phyloP scores from a whole-genome alignment of 1,140 invertebrate species.

The Nilaparvata lugens region DNA sequence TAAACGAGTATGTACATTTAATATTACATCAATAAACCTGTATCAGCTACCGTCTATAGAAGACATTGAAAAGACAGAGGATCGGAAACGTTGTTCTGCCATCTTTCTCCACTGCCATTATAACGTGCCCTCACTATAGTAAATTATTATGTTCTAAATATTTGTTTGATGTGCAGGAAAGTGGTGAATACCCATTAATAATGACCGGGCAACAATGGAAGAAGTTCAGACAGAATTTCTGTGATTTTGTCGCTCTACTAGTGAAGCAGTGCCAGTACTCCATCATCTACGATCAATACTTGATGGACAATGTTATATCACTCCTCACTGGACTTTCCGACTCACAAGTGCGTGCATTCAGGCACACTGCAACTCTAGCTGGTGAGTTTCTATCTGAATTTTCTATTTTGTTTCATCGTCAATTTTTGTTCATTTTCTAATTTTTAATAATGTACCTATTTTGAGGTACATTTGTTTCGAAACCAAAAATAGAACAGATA shows the following conservation, averaged over 20 bases:
- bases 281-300: slow-evolving; percentile 98
- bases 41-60: too few relatives aligned
- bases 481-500: too few relatives aligned
- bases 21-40: too few relatives aligned
- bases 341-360: slow-evolving; percentile 95
- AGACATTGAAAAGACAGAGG: too few relatives aligned
- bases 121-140: too few relatives aligned
- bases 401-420: neutral
- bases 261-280: slow-evolving; percentile 98
- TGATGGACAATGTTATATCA: slow-evolving; percentile 99
- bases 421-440: neutral
- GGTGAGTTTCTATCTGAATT: slow-evolving; percentile 48
- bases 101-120: too few relatives aligned
- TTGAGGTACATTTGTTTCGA: too few relatives aligned
- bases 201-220: slow-evolving; percentile 96
- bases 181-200: slow-evolving; percentile 97
- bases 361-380: slow-evolving; percentile 97
- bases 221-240: slow-evolving; percentile 93
- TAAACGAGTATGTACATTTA: too few relatives aligned
- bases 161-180: too few relatives aligned
- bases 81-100: too few relatives aligned
- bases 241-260: slow-evolving; percentile 94
- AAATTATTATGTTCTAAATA: too few relatives aligned
- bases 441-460: neutral
- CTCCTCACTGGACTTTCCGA: slow-evolving; percentile 94